Percentiles rank a stretch among this genome's conserved stretches.
Conservation (phyloP, 2,888 invertebrate genomes). For the Muscina levida region DNA sequence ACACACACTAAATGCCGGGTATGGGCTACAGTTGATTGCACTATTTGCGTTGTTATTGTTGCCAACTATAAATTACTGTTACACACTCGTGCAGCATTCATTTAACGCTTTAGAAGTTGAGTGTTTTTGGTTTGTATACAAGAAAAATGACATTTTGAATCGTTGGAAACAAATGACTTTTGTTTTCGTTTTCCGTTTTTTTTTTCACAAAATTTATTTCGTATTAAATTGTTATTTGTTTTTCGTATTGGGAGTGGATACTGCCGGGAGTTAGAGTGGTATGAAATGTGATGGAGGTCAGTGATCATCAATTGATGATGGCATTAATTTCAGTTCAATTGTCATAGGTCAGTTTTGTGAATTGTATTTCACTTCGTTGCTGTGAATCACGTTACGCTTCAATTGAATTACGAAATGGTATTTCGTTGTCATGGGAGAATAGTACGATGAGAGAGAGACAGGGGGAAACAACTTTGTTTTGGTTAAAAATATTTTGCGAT, state of each 20-base stretch:
- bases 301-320: slow-evolving; percentile 25
- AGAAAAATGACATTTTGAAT: slow-evolving; percentile 51
- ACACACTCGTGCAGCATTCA: background rate
- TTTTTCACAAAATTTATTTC: background rate
- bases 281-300: background rate
- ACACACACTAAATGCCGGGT: background rate
- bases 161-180: slow-evolving; percentile 43
- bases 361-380: background rate
- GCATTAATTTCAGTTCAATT: slow-evolving; percentile 56
- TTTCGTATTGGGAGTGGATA: background rate
- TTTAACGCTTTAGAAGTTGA: too few relatives aligned
- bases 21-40: slow-evolving; percentile 14
- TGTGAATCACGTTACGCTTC: slow-evolving; percentile 10
- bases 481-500: too few relatives aligned
- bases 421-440: too few relatives aligned
- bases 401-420: too few relatives aligned
- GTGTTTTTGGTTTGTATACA: background rate
- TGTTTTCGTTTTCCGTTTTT: slow-evolving; percentile 3
- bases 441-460: too few relatives aligned
- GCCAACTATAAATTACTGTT: background rate
- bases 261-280: background rate
- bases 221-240: slow-evolving; percentile 3
- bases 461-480: too few relatives aligned
- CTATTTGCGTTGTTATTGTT: slow-evolving; percentile 13
- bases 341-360: slow-evolving; percentile 59